Evolutionary conservation across 1,140 invertebrate species (phyloP).

Genomic region (Oncopeltus fasciatus): DNA sequence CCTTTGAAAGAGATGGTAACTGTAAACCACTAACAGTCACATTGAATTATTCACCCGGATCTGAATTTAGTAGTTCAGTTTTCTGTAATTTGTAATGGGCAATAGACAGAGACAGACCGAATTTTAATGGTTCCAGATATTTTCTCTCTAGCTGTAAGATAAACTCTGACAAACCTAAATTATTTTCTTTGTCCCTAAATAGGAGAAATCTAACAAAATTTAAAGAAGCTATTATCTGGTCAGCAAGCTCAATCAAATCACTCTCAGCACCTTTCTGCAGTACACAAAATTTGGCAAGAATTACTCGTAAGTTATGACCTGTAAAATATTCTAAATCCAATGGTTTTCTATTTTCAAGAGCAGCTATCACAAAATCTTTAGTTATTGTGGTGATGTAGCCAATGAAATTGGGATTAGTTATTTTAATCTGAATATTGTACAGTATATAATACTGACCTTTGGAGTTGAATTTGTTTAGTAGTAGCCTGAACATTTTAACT

Average conservation of each 20-base stretch:
- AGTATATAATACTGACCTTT: background rate
- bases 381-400: background rate
- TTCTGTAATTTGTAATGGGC: constrained; percentile 57
- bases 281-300: constrained; percentile 1
- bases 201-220: constrained; percentile 62
- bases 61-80: constrained; percentile 38
- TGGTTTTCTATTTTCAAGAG: background rate
- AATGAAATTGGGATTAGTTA: background rate
- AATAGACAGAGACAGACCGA: constrained; percentile 51
- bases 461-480: background rate
- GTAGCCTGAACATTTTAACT: background rate
- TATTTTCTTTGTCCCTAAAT: constrained; percentile 47
- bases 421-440: background rate
- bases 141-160: constrained; percentile 38
- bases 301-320: background rate
- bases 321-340: background rate
- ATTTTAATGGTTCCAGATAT: constrained; percentile 49
- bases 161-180: constrained; percentile 48
- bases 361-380: background rate
- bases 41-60: constrained; percentile 23
- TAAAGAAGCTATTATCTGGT: constrained; percentile 29
- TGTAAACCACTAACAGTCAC: constrained; percentile 41
- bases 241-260: constrained; percentile 5
- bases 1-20: constrained; percentile 40
- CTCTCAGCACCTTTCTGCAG: constrained; percentile 1